Percentiles rank a stretch among this genome's conserved stretches.
These are phyloP conservation scores for Dendrocincla fuliginosa DNA, from an alignment of 2,797 vertebrate species.

Conservation along the genomic window DNA sequence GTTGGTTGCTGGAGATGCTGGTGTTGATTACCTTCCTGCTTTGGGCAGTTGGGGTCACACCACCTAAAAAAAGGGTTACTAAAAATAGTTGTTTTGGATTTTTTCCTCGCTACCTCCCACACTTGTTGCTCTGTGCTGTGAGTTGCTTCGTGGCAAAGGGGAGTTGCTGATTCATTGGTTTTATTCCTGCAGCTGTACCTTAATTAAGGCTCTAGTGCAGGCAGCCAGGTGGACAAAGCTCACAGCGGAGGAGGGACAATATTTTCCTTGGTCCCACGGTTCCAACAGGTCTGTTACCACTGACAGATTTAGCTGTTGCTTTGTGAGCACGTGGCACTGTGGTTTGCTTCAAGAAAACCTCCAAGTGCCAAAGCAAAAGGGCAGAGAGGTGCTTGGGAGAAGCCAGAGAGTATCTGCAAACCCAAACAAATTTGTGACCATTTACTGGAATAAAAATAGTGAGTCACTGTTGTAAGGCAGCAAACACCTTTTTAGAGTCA, in stretches of 20 bases:
- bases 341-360: not conserved
- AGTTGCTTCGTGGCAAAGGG: not conserved
- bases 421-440: not conserved
- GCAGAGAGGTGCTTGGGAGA: not conserved
- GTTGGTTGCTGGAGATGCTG: not conserved
- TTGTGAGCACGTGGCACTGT: not conserved
- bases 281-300: not conserved
- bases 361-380: not conserved
- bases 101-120: not conserved
- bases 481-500: not conserved
- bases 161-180: not conserved
- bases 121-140: not conserved
- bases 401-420: not conserved
- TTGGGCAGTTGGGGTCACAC: not conserved
- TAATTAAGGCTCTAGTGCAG: not conserved
- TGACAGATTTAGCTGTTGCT: not conserved
- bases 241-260: not conserved
- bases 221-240: not conserved
- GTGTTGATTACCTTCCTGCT: not conserved
- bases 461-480: not conserved
- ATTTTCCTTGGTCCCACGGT: not conserved
- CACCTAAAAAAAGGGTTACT: not conserved
- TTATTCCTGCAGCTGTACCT: constrained; percentile 4
- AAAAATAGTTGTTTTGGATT: not conserved
- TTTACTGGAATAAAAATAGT: not conserved